Conservation (phyloP, 2,113 vertebrate species). For the Chauna torquata region DNA sequence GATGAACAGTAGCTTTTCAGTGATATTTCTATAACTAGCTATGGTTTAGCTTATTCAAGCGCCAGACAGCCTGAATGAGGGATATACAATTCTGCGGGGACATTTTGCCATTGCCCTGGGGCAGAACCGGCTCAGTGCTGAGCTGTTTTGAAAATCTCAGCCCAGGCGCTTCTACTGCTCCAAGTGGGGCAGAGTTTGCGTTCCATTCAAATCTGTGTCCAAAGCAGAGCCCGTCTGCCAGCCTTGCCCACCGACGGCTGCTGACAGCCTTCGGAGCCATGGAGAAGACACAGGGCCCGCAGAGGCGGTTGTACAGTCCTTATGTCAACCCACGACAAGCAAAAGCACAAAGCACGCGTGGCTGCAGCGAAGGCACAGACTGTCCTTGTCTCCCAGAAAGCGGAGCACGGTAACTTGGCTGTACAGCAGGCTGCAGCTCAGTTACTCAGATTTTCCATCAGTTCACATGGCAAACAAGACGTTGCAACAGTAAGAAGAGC, state of each 20-base stretch:
- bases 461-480: background rate
- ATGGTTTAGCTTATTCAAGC: background rate
- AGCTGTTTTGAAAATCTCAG: background rate
- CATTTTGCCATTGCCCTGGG: background rate
- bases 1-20: background rate
- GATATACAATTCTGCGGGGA: background rate
- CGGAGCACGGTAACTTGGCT: background rate
- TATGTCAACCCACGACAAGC: background rate
- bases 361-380: background rate
- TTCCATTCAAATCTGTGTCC: background rate
- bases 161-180: background rate
- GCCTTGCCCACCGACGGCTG: fast-evolving
- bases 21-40: constrained; percentile 12
- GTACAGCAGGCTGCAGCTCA: background rate
- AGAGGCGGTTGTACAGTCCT: background rate
- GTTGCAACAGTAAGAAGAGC: background rate
- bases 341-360: background rate
- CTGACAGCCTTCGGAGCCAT: background rate
- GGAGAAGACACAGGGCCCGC: background rate
- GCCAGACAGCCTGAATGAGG: constrained; percentile 7
- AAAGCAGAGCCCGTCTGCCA: background rate
- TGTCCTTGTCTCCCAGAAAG: background rate
- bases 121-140: background rate
- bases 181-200: background rate
- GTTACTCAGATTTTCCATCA: background rate